Conservation (phyloP, 2,113 vertebrate species). For the Epinephelus cyanopodus region DNA sequence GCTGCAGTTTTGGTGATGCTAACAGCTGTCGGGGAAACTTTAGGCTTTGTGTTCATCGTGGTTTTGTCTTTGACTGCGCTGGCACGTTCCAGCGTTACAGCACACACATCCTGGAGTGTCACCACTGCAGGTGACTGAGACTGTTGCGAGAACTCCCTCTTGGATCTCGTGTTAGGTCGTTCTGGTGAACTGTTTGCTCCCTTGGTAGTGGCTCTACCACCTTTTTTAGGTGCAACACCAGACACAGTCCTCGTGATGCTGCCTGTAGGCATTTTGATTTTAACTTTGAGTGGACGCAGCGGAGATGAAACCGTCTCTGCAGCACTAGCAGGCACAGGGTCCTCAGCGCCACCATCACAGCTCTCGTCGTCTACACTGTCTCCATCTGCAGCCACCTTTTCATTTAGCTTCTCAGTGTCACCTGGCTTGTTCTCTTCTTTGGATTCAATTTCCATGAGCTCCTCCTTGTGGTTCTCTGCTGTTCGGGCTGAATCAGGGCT, state of each 20-base stretch:
- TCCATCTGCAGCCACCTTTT: constrained; percentile 32
- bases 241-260: constrained; percentile 90
- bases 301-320: constrained; percentile 56
- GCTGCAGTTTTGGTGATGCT: constrained; percentile 75
- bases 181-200: constrained; percentile 46
- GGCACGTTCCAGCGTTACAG: constrained; percentile 88
- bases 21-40: constrained; percentile 77
- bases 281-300: constrained; percentile 91
- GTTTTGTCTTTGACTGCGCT: constrained; percentile 89
- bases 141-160: constrained; percentile 68
- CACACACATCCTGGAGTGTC: constrained; percentile 89
- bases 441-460: constrained; percentile 53
- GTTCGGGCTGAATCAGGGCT: constrained; percentile 51
- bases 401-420: constrained; percentile 10
- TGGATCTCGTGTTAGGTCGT: constrained; percentile 65
- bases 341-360: constrained; percentile 33
- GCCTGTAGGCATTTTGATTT: constrained; percentile 91
- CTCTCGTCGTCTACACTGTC: constrained; percentile 69
- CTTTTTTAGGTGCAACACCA: constrained; percentile 85
- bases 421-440: constrained; percentile 25
- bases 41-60: constrained; percentile 60
- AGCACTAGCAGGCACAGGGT: neutral
- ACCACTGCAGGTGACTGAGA: constrained; percentile 82
- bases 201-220: constrained; percentile 52
- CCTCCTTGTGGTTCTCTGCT: neutral